Conservation (phyloP, 2,113 vertebrate species). For the Lycaon pictus region DNA sequence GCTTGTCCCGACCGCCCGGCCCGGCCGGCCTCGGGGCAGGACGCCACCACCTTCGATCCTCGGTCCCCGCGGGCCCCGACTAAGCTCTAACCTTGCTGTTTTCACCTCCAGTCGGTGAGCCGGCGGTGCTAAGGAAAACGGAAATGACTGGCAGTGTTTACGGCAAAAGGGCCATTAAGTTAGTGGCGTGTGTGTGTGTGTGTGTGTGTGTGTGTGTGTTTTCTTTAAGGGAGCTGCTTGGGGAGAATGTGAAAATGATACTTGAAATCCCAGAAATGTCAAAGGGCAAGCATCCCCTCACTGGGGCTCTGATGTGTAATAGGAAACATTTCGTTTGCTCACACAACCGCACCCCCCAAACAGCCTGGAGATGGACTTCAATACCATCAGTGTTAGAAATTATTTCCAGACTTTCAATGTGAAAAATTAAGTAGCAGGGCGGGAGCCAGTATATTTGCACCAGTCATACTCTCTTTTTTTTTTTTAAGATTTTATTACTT, state of each 20-base stretch:
- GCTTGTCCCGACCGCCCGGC: slow-evolving; percentile 17
- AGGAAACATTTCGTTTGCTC: slow-evolving; percentile 50
- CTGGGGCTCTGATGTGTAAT: background rate
- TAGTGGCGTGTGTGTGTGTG: background rate
- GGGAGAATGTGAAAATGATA: slow-evolving; percentile 58
- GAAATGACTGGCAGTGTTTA: slow-evolving; percentile 71
- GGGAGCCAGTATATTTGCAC: background rate
- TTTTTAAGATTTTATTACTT: no score
- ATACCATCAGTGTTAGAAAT: background rate
- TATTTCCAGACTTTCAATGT: slow-evolving; percentile 30
- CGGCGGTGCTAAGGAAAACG: slow-evolving; percentile 61
- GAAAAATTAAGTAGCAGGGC: slow-evolving; percentile 10
- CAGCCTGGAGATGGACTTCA: background rate
- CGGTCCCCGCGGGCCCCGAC: background rate
- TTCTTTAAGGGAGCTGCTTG: slow-evolving; percentile 24
- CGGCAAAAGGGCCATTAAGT: slow-evolving; percentile 63
- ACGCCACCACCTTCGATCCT: slow-evolving; percentile 37
- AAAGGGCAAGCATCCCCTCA: background rate
- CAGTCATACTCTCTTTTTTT: background rate
- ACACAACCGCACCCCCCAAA: background rate
- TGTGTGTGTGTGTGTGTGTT: background rate
- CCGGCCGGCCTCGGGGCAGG: background rate
- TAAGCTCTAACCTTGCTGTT: slow-evolving; percentile 73
- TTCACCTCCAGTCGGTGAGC: slow-evolving; percentile 58
- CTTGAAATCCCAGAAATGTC: slow-evolving; percentile 57